Conservation (phyloP, 2,888 invertebrate species). For the Campoletis raptor region DNA sequence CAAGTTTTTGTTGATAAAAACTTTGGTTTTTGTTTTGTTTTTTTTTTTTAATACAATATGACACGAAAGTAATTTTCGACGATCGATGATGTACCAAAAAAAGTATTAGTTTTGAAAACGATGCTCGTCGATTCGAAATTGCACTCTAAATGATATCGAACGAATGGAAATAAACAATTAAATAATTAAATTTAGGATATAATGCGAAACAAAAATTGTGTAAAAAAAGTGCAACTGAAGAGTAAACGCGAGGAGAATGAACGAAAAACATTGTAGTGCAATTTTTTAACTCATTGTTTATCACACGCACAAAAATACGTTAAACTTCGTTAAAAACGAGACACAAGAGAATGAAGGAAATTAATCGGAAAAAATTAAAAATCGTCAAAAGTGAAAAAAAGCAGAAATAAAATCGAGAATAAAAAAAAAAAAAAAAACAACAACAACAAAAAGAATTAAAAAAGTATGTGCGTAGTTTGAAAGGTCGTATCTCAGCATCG, state of each 20-base stretch:
- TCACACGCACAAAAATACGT: constrained; percentile 50
- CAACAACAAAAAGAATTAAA: constrained; percentile 40
- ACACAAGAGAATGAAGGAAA: neutral
- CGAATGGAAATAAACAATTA: constrained; percentile 32
- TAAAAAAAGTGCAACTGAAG: neutral
- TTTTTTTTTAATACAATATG: constrained; percentile 36
- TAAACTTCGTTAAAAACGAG: constrained; percentile 51
- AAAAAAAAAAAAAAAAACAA: constrained; percentile 7
- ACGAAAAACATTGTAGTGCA: neutral
- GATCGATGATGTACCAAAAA: constrained; percentile 67
- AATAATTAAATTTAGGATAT: constrained; percentile 22
- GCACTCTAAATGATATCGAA: constrained; percentile 34
- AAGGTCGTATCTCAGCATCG: constrained; percentile 59
- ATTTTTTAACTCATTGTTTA: constrained; percentile 37
- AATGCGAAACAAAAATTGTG: constrained; percentile 30
- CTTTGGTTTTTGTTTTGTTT: constrained; percentile 47
- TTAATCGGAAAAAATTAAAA: constrained; percentile 30
- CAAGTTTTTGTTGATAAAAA: constrained; percentile 30
- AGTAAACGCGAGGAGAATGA: constrained; percentile 9
- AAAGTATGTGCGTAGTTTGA: constrained; percentile 69
- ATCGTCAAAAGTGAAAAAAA: constrained; percentile 20
- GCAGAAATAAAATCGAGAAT: neutral
- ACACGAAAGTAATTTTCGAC: constrained; percentile 64
- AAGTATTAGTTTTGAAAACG: constrained; percentile 66
- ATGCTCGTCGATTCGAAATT: constrained; percentile 39